Conservation (phyloP, 1,140 invertebrate genomes). For the Cherax destructor region DNA sequence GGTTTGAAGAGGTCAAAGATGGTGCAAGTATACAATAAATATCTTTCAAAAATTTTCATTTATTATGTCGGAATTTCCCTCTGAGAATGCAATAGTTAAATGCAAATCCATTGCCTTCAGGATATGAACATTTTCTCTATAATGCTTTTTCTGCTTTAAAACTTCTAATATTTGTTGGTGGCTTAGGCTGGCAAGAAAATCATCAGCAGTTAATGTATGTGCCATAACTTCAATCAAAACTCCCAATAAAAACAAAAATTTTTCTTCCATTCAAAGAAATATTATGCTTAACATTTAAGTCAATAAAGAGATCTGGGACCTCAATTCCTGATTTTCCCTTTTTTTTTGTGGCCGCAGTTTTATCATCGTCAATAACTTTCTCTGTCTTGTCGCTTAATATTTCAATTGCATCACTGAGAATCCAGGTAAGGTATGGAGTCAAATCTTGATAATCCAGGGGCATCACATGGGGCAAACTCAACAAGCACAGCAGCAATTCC, state of each 20-base stretch:
- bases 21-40: constrained; percentile 78
- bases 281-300: constrained; percentile 72
- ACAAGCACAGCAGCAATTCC: constrained; percentile 78
- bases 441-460: constrained; percentile 72
- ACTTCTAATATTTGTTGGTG: constrained; percentile 72
- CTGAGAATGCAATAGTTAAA: constrained; percentile 72
- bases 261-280: constrained; percentile 73
- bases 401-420: constrained; percentile 43
- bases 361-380: constrained; percentile 33
- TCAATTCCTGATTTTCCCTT: constrained; percentile 17
- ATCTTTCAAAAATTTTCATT: constrained; percentile 76
- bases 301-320: not conserved
- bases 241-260: constrained; percentile 77
- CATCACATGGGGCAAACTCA: constrained; percentile 81
- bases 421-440: constrained; percentile 51
- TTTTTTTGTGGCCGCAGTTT: not conserved
- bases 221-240: constrained; percentile 79
- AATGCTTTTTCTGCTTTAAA: constrained; percentile 58
- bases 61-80: constrained; percentile 61
- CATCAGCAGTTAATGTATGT: constrained; percentile 77
- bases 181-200: constrained; percentile 74
- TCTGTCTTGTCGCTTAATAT: constrained; percentile 31
- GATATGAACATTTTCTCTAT: constrained; percentile 72
- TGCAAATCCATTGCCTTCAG: constrained; percentile 73
- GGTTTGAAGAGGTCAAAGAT: constrained; percentile 81